Conservation (phyloP, 2,113 vertebrate genomes). For the Xenopus laevis region DNA sequence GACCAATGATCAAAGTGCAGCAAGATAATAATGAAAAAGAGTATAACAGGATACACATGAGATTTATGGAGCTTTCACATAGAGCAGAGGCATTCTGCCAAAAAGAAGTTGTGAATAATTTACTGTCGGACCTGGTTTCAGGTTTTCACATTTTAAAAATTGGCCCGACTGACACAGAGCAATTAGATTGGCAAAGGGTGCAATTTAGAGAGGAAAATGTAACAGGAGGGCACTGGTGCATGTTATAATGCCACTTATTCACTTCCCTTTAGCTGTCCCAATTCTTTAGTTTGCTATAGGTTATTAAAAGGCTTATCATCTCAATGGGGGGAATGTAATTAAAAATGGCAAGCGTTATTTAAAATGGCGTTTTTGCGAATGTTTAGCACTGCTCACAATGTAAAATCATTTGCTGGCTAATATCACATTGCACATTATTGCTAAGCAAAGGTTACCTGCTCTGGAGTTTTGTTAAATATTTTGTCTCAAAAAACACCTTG, state of each 20-base stretch:
- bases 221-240: slow-evolving; percentile 7
- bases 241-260: slow-evolving; percentile 9
- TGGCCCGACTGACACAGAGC: slow-evolving; percentile 9
- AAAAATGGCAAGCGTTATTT: too few species aligned
- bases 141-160: slow-evolving; percentile 7
- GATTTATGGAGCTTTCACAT: slow-evolving; percentile 6
- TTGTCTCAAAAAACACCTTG: too few species aligned
- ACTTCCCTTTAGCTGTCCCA: slow-evolving; percentile 1
- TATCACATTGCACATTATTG: too few species aligned
- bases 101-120: slow-evolving; percentile 23
- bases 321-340: too few species aligned
- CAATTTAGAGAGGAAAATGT: slow-evolving; percentile 11
- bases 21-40: too few species aligned
- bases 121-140: slow-evolving; percentile 7
- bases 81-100: slow-evolving; percentile 5
- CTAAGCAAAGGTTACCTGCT: too few species aligned
- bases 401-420: too few species aligned
- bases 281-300: slow-evolving; percentile 10
- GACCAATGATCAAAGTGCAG: too few species aligned
- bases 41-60: background rate
- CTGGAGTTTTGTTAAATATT: too few species aligned
- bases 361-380: too few species aligned
- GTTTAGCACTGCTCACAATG: too few species aligned
- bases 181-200: slow-evolving; percentile 10
- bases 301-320: too few species aligned